A percentile compares a stretch with the other conserved stretches of the same genome.
These are phyloP conservation scores for Clostera curtula DNA, from an alignment of 2,888 invertebrate genomes.

Conservation along the genomic window DNA sequence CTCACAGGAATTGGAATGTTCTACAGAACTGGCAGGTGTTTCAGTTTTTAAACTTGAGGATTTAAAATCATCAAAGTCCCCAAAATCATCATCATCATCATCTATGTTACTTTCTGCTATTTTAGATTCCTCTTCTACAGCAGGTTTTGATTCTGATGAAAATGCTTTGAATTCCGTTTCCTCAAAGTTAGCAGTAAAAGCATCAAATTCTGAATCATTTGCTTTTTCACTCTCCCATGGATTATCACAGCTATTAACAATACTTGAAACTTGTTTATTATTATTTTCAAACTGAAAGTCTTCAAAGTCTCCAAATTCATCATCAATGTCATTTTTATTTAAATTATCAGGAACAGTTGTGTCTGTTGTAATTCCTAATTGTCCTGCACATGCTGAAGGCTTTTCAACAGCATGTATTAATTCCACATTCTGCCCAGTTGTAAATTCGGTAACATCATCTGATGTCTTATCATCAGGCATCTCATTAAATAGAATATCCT, in stretches of 20 bases:
- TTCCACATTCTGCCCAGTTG: too few species aligned
- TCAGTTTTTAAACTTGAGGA: constrained; percentile 32
- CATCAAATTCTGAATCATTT: constrained; percentile 39
- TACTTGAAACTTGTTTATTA: constrained; percentile 20
- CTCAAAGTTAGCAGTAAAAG: constrained; percentile 58
- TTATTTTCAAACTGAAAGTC: constrained; percentile 60
- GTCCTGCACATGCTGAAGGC: too few species aligned
- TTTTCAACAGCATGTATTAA: too few species aligned
- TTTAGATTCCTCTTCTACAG: constrained; percentile 14
- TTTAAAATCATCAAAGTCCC: constrained; percentile 74
- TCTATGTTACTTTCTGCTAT: constrained; percentile 22
- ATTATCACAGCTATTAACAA: constrained; percentile 38
- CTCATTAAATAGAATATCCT: not conserved
- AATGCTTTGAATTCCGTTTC: constrained; percentile 9
- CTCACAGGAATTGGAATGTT: constrained; percentile 16
- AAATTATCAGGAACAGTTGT: constrained; percentile 3
- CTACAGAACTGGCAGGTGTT: constrained; percentile 11
- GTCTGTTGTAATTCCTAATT: too few species aligned
- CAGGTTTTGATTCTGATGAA: constrained; percentile 9
- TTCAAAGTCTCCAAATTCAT: constrained; percentile 72
- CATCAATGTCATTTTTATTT: constrained; percentile 23
- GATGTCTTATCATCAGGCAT: too few species aligned
- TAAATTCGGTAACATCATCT: too few species aligned
- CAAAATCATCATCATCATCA: constrained; percentile 70
- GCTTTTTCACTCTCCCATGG: constrained; percentile 48